Evolutionary conservation across 2,797 vertebrate genomes (phyloP).

Genomic region (Parauchenoglanis punctatus): DNA sequence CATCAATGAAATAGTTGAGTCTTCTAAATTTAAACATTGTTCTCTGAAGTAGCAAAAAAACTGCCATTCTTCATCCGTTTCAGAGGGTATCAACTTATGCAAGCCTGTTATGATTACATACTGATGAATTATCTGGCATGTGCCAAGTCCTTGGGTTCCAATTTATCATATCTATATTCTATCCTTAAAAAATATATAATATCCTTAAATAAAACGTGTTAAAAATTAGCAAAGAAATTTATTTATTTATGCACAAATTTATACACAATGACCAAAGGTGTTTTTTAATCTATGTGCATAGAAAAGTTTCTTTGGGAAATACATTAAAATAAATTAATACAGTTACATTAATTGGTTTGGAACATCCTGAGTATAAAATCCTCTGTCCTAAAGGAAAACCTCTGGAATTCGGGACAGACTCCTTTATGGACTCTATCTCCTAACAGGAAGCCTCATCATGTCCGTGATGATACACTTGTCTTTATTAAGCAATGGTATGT

Average conservation of each 20-base stretch:
- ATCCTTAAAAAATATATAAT: not conserved
- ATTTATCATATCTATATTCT: conserved; percentile 29
- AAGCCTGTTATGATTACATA: conserved; percentile 46
- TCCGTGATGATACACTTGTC: not conserved
- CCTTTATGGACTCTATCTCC: not conserved
- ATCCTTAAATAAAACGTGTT: not conserved
- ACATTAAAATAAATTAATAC: not conserved
- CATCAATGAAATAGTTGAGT: conserved; percentile 22
- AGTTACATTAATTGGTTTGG: not conserved
- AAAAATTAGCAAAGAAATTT: not conserved
- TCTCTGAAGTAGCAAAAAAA: not conserved
- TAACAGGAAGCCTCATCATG: not conserved
- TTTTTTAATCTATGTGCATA: not conserved
- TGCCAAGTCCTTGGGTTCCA: conserved; percentile 28
- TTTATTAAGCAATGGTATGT: not conserved
- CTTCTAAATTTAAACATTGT: conserved; percentile 28
- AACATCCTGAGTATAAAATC: not conserved
- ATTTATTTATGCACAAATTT: not conserved
- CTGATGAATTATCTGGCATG: conserved; percentile 42
- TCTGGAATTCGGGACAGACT: no score
- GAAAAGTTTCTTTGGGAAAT: not conserved
- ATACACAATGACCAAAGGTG: not conserved
- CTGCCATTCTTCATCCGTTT: conserved; percentile 30
- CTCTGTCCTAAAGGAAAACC: not conserved
- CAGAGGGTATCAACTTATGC: conserved; percentile 31